Base-by-base conservation (phyloP, 35 echinoderm and acorn worm species). In the Nesometra sesokonis region DNA sequence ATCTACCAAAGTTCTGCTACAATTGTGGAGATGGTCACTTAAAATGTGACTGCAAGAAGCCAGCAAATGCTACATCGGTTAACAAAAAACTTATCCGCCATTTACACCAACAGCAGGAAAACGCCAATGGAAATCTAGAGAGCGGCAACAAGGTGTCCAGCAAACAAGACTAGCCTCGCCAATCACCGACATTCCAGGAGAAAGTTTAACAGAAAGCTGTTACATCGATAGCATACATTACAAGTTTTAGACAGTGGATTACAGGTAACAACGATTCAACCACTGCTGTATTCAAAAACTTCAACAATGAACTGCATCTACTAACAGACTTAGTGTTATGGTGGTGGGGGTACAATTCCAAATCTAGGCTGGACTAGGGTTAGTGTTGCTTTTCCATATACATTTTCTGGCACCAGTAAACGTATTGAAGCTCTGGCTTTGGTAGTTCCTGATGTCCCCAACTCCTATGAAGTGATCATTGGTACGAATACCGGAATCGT, bases 261-360 rank as follows among this genome's bases (percentile, higher is more conserved):
- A 5, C 89, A 94, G 30, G 89, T 94, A 0, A 94, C 93, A 35
- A 35, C 90, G 17, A 82, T 94, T 43, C n/a, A n/a, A 77, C 57
- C 17, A 46, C 78, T 13, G 57, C 79, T 36, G 57, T 94, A 19
- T 91, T 94, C 35, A 37, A 91, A 23, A 40, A 19, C 0, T 35
- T 94, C 3, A 67, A 80, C 0, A n/a, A 77, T n/a, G 78, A 88
- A 32, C 33, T 94, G 32, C 67, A 80, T 34, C 88, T 85, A 38
- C 37, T 93, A 7, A 57, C 30, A 35, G 93, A 94, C 38, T 77
- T 94, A 31, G 67, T 88, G 17, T 23, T 94, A 32, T 85, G 93
- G 93, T 32, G 88, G 93, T 27, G 93, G 67, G 32, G 93, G 89
- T 19, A 88, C 31, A 21, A 90, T 94, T 0, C 93, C 93, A 29